Evolutionary conservation across 1,140 invertebrate species (phyloP), one percentile per base, ranked within the genome.

Genomic region (Halictus rubicundus): DNA sequence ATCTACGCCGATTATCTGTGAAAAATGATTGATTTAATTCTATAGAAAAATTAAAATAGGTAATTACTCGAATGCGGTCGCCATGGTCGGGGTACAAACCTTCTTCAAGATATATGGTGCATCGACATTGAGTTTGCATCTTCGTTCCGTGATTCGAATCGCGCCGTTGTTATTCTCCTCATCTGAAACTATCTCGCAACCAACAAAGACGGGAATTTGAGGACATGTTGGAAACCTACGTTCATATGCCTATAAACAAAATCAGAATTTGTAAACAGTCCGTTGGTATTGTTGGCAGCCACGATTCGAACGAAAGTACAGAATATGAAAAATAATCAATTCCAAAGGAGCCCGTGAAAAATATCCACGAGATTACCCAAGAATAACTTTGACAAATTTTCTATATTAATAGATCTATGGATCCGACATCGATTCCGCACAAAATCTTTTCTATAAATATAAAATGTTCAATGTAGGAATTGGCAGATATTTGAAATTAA

Each of bases 61-160:
- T 46, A 46, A 52, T 21, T 52, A 6, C 19, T 19, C 3, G 6
- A 6, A 52, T 21, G 3, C 6, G 19, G 0, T 16, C 6, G 2
- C 19, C 16, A 21, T 52, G 14, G 12, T 42, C 32, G 32, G 0
- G 8, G 66, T 68, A 81, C 74, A 71, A 91, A 98, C 97, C 95
- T 99, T 99, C 93, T 99, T 99, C 64, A 99, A 94, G 46, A 99
- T 94, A 91, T 99, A 99, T 0, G 98, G 98, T 25, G 97, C 98
- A 80, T 99, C 98, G 0, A 99, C 97, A 88, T 98, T 97, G 27
- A 99, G 93, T 93, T 97, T 97, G 92, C 98, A 99, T 72, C 97
- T 95, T 74, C 98, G 93, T 87, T 98, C 97, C n/a, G 98, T 97
- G 68, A 96, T 95, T 89, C 97, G 94, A 83, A 96, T 94, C 5